These are phyloP conservation scores for Aepyceros melampus DNA, from an alignment of 2,113 vertebrate genomes.

Conservation along the genomic window DNA sequence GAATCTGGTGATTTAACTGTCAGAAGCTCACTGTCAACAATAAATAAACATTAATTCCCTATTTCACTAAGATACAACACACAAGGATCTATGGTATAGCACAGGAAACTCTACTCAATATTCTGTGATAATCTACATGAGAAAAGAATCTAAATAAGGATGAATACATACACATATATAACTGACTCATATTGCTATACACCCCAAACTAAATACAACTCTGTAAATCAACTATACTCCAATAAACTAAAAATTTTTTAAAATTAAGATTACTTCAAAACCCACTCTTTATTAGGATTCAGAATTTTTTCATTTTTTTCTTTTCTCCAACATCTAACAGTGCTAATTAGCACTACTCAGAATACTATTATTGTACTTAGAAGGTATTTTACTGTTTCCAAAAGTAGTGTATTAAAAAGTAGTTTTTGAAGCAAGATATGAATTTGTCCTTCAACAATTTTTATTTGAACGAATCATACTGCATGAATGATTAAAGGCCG, in stretches of 20 bases:
- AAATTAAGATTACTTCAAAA: neutral
- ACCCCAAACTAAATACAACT: neutral
- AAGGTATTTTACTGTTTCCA: neutral
- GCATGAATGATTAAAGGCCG: neutral
- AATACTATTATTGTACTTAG: neutral
- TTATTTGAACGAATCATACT: neutral
- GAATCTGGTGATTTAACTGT: neutral
- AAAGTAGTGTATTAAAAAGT: neutral
- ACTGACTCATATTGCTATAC: neutral
- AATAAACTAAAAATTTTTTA: neutral
- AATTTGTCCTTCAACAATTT: neutral
- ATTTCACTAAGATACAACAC: neutral
- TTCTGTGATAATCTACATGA: neutral
- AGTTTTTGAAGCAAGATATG: neutral
- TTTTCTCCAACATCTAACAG: neutral
- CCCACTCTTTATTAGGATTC: neutral
- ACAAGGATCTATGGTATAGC: neutral
- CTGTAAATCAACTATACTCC: neutral
- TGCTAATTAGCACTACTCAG: neutral
- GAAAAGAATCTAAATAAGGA: neutral
- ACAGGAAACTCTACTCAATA: neutral
- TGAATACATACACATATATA: neutral
- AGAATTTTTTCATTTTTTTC: neutral
- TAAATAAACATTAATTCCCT: neutral
- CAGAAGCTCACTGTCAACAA: neutral